Evolutionary conservation across 23 tunicate genomes (phyloP), one percentile per base, ranked within the genome.

Genomic region (Halocynthia aurantium): DNA sequence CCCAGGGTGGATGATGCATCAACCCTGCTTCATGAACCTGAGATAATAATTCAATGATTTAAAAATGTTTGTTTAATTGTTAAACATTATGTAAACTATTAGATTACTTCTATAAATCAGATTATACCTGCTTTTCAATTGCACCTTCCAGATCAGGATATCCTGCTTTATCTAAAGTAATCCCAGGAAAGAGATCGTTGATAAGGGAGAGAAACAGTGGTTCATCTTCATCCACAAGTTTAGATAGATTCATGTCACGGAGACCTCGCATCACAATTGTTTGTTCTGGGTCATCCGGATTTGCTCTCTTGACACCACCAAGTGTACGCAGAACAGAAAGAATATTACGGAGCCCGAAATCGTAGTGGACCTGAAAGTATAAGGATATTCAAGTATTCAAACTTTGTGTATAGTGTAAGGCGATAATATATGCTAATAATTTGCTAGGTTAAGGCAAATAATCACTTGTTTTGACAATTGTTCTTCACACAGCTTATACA

Each of bases 211-310:
- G 82, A 96, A 96, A 96, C 73, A 96, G 93, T 52, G 99, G 99
- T 72, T 96, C 99, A 60, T 96, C 99, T 72, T 89, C 99, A 86
- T 96, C 99, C 70, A 96, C 99, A 53, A 96, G 86, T 77, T 96
- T 96, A 70, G 99, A 96, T 62, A 96, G 88, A 76, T 96, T 96
- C 99, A 96, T 96, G 81, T 96, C 99, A 15, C 99, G 88, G 73
- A 96, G 86, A 18, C 89, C 99, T 75, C 96, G 57, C 99, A 96
- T 96, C 70, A 96, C 99, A 40, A 81, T 89, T 12, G 84, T 89
- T 2, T 84, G 84, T 80, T 96, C 99, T 8, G 99, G 96, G 62
- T 96, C 99, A 13, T 85, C 88, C 8, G 99, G 99, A 55, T 80
- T 90, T 21, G 90, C 81, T 21, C 99, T 69, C 77, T 96, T 96